These are phyloP conservation scores for Leptodirus hochenwartii DNA, from an alignment of 2,888 invertebrate species.

Conservation along the genomic window DNA sequence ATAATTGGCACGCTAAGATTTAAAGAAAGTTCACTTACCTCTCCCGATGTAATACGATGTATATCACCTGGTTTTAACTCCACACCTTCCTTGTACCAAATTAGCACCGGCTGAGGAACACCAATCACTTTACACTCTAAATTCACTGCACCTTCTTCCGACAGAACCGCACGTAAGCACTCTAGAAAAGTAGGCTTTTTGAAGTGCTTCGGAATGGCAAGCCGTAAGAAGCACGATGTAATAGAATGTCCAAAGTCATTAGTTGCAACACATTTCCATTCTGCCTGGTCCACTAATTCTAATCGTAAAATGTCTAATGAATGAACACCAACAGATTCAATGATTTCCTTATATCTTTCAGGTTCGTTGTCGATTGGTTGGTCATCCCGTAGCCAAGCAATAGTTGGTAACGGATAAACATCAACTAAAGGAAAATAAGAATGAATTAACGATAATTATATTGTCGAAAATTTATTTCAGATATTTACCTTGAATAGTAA, in stretches of 20 bases:
- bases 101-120: conserved; percentile 73
- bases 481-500: conserved; percentile 54
- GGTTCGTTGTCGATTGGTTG: conserved; percentile 47
- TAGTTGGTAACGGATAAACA: conserved; percentile 58
- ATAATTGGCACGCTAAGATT: too few species aligned
- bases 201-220: conserved; percentile 72
- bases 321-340: conserved; percentile 53
- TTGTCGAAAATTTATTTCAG: background rate
- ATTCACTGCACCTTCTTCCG: conserved; percentile 79
- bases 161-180: conserved; percentile 65
- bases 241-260: conserved; percentile 81
- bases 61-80: conserved; percentile 83
- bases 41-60: conserved; percentile 75
- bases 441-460: conserved; percentile 3
- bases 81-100: conserved; percentile 84
- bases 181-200: conserved; percentile 79
- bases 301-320: conserved; percentile 53
- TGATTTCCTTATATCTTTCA: conserved; percentile 47
- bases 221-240: conserved; percentile 69
- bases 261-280: conserved; percentile 81
- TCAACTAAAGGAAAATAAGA: conserved; percentile 37
- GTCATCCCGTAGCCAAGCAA: conserved; percentile 82
- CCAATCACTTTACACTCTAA: conserved; percentile 86
- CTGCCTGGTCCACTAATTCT: conserved; percentile 73
- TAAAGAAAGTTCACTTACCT: conserved; percentile 24